Conservation (phyloP, 2,888 invertebrate species). For the Sipunculus nudus region DNA sequence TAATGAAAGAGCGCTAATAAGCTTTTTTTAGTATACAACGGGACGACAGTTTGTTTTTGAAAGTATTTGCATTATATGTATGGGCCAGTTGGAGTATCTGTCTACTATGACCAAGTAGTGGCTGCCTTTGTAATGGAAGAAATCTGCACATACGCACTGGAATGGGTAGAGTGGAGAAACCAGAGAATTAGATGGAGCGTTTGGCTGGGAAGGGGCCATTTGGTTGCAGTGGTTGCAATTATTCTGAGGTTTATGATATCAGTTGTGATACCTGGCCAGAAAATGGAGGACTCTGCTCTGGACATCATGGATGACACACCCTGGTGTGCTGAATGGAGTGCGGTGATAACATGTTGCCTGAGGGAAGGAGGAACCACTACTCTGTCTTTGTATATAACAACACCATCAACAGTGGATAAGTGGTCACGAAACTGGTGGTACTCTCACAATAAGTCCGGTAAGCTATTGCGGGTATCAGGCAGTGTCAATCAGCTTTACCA, state of each 20-base stretch:
- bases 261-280: slow-evolving; percentile 46
- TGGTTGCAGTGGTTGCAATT: slow-evolving; percentile 38
- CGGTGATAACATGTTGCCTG: slow-evolving; percentile 21
- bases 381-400: slow-evolving; percentile 37
- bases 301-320: slow-evolving; percentile 41
- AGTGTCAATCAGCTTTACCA: slow-evolving; percentile 24
- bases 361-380: slow-evolving; percentile 42
- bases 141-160: slow-evolving; percentile 22
- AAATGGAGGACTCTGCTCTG: slow-evolving; percentile 42
- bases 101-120: slow-evolving; percentile 42
- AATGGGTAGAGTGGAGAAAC: slow-evolving; percentile 37
- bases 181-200: slow-evolving; percentile 37
- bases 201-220: slow-evolving; percentile 41
- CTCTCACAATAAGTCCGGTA: slow-evolving; percentile 5
- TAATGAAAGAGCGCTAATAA: too few relatives aligned
- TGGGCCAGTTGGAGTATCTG: slow-evolving; percentile 44
- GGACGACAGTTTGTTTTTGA: too few relatives aligned
- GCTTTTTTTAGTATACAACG: too few relatives aligned
- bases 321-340: slow-evolving; percentile 46
- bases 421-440: slow-evolving; percentile 21
- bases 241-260: slow-evolving; percentile 19
- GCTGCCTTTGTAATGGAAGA: slow-evolving; percentile 32
- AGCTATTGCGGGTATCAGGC: slow-evolving; percentile 5
- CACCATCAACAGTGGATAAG: slow-evolving; percentile 22
- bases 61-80: too few relatives aligned